These are phyloP conservation scores for Sipha flava DNA, from an alignment of 1,140 invertebrate species.

Conservation along the genomic window DNA sequence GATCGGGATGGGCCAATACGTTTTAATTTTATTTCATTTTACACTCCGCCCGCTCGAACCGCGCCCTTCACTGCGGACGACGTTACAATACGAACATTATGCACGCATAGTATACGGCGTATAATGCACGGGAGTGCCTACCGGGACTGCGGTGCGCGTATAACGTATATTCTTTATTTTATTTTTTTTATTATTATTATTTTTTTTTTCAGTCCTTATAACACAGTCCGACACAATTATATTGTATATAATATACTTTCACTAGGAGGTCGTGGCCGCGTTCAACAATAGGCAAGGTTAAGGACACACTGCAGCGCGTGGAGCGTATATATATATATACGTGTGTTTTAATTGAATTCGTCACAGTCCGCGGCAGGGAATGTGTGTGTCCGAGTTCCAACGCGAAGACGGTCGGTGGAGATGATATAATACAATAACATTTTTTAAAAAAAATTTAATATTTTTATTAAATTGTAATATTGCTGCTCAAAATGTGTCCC, in stretches of 20 bases:
- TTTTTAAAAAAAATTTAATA: too few species aligned
- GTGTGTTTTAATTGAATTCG: slow-evolving; percentile 5
- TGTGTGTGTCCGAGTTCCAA: not conserved
- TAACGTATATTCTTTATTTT: not conserved
- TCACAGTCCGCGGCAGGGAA: not conserved
- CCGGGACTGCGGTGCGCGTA: not conserved
- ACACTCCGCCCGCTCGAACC: not conserved
- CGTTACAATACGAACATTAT: not conserved
- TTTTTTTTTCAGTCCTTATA: not conserved
- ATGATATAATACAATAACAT: too few species aligned
- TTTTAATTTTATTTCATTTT: not conserved
- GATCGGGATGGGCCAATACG: not conserved
- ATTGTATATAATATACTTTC: not conserved
- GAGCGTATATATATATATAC: too few species aligned
- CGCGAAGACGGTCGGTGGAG: too few species aligned
- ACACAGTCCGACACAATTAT: not conserved
- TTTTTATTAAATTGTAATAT: too few species aligned
- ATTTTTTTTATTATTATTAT: not conserved
- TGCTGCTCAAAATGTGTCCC: too few species aligned
- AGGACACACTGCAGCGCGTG: not conserved
- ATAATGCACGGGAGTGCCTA: not conserved
- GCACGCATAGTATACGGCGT: not conserved
- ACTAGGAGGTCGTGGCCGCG: not conserved
- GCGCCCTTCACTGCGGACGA: not conserved
- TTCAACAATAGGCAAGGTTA: slow-evolving; percentile 6